A percentile compares a stretch with the other conserved stretches of the same genome.
Evolutionary conservation across 2,888 invertebrate genomes (phyloP).

Genomic region (Drosophila setosimentum): DNA sequence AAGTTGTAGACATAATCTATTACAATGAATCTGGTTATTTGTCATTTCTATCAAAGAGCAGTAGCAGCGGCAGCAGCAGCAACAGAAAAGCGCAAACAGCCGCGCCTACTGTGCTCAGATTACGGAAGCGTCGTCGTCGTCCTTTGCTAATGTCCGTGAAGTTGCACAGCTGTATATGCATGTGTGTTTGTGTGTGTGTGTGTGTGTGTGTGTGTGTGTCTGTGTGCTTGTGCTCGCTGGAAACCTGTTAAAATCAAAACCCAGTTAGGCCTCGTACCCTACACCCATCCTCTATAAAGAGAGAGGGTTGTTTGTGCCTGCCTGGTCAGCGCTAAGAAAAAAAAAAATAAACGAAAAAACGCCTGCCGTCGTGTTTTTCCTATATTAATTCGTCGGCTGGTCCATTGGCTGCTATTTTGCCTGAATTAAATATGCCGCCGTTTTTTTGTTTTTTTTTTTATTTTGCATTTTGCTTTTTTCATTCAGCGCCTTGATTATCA

Average conservation of each 20-base stretch:
- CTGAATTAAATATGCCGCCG: constrained; percentile 76
- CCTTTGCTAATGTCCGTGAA: constrained; percentile 78
- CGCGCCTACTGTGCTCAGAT: constrained; percentile 84
- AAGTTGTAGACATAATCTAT: constrained; percentile 85
- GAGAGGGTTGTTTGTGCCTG: constrained; percentile 72
- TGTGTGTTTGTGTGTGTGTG: constrained; percentile 28
- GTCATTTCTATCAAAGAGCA: constrained; percentile 80
- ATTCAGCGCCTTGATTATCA: constrained; percentile 78
- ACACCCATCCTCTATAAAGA: constrained; percentile 63
- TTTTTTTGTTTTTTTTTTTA: constrained; percentile 56
- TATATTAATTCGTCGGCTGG: constrained; percentile 80
- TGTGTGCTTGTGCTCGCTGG: constrained; percentile 37
- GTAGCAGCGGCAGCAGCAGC: constrained; percentile 25
- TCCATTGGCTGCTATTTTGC: constrained; percentile 65
- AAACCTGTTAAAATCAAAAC: constrained; percentile 85
- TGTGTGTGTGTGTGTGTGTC: constrained; percentile 30
- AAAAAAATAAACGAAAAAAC: constrained; percentile 38
- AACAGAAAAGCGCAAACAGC: constrained; percentile 82
- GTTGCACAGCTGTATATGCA: constrained; percentile 72
- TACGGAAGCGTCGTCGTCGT: constrained; percentile 77
- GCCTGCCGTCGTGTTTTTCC: constrained; percentile 76
- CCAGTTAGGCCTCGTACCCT: constrained; percentile 67
- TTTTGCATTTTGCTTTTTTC: constrained; percentile 38
- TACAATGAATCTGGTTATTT: constrained; percentile 85
- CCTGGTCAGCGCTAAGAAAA: constrained; percentile 34